Base-by-base conservation (phyloP, 2,888 invertebrate species). In the Halocaridina rubra region DNA sequence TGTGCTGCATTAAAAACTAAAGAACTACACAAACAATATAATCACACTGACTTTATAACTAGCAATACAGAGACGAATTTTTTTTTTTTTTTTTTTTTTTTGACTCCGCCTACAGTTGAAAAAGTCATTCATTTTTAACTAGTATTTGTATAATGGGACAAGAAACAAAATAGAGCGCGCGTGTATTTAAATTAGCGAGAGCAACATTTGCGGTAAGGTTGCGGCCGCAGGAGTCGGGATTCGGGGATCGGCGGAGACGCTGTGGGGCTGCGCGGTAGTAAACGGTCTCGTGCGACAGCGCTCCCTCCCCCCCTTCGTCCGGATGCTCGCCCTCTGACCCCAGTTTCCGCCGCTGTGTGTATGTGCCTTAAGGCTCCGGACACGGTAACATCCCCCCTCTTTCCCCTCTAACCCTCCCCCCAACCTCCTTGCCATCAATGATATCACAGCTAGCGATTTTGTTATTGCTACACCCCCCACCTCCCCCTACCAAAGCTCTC, bases 291-390 rank as follows among this genome's bases (percentile, higher is more conserved):
- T 53, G 53, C 53, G 53, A 53, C 53, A 19, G n/a, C n/a, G n/a
- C n/a, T n/a, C n/a, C n/a, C n/a, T n/a, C n/a, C 53, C 53, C 53
- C 16, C 53, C 19, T 19, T 53, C 64, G 77, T 78, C 77, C 77
- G 77, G 77, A 78, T 67, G 77, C 64, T 33, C 77, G 77, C 77
- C 77, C 77, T 33, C 77, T 78, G 77, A 78, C 77, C 77, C 64
- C 64, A 19, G 77, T 64, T 78, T 78, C 77, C 77, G 53, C 53
- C 53, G 19, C 53, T 19, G 53, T n/a, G n/a, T n/a, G n/a, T n/a
- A n/a, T n/a, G n/a, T 53, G 53, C 53, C 53, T 53, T 53, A n/a
- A 53, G 53, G 53, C 53, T 53, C 53, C 53, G 53, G 53, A 53
- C 53, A 53, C 53, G 53, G 53, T 53, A 53, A n/a, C 53, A 53